Evolutionary conservation across 2,888 invertebrate genomes (phyloP).

Genomic region (Melanotus villosus): DNA sequence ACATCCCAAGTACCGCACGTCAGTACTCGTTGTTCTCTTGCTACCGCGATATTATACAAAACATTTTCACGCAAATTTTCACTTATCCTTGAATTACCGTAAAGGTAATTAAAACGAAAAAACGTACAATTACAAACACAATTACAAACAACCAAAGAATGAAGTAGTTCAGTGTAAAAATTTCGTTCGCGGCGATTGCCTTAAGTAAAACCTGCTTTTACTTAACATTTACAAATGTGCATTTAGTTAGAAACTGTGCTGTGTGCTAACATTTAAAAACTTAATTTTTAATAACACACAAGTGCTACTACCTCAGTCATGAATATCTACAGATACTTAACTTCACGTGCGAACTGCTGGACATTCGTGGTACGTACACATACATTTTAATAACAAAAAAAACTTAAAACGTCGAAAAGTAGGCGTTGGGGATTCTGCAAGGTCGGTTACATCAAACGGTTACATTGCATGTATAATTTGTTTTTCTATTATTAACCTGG

Average conservation of each 20-base stretch:
- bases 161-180: background rate
- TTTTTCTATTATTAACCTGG: background rate
- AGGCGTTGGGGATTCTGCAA: slow-evolving; percentile 8
- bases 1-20: slow-evolving; percentile 18
- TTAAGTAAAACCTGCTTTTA: background rate
- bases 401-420: background rate
- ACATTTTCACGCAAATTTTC: slow-evolving; percentile 4
- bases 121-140: background rate
- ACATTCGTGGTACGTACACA: background rate
- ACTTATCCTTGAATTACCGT: slow-evolving; percentile 8
- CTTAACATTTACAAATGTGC: background rate
- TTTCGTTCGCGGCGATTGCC: background rate
- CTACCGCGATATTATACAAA: slow-evolving; percentile 3
- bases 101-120: slow-evolving; percentile 11
- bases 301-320: too few species aligned
- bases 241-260: background rate
- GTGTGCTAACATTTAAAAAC: background rate
- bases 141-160: background rate
- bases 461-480: background rate
- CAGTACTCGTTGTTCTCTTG: slow-evolving; percentile 5
- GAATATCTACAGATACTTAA: background rate
- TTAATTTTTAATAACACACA: background rate
- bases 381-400: background rate
- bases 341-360: background rate
- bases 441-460: slow-evolving; percentile 10